Percentiles rank a stretch among this genome's conserved stretches.
Conservation (phyloP, 2,888 invertebrate species). For the Aleiodes alternator region DNA sequence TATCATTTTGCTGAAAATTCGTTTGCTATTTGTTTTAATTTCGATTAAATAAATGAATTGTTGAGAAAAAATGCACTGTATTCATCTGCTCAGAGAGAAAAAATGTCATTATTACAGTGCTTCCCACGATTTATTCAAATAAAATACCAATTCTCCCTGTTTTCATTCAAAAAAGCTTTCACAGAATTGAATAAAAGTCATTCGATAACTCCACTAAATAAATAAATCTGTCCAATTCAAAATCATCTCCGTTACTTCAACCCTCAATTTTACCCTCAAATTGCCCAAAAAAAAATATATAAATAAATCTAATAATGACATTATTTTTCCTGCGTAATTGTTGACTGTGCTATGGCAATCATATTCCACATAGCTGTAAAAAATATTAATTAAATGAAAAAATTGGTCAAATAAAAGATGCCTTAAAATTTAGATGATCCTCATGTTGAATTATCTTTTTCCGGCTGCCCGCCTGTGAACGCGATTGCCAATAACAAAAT, state of each 20-base stretch:
- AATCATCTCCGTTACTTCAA: no score
- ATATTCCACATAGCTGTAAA: conserved; percentile 12
- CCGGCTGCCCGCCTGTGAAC: conserved; percentile 54
- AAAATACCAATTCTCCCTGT: not conserved
- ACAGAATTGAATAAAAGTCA: no score
- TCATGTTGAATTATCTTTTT: conserved; percentile 53
- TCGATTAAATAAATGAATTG: not conserved
- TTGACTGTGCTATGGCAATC: conserved; percentile 29
- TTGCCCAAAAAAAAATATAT: not conserved
- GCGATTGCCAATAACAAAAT: conserved; percentile 48
- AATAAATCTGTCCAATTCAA: no score
- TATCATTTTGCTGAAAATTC: conserved; percentile 25
- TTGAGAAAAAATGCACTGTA: conserved; percentile 18
- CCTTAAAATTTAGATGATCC: conserved; percentile 29
- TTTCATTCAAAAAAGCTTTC: not conserved
- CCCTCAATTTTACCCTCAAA: no score
- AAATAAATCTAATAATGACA: conserved; percentile 4
- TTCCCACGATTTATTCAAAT: not conserved
- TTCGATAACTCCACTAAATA: no score
- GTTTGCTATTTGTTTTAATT: not conserved
- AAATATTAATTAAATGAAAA: not conserved
- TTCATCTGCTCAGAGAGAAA: conserved; percentile 24
- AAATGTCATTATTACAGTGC: conserved; percentile 2
- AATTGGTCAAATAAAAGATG: conserved; percentile 30
- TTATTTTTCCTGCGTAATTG: conserved; percentile 11